Base-by-base conservation (phyloP, 2,888 invertebrate species). In the Epinotia nisella region DNA sequence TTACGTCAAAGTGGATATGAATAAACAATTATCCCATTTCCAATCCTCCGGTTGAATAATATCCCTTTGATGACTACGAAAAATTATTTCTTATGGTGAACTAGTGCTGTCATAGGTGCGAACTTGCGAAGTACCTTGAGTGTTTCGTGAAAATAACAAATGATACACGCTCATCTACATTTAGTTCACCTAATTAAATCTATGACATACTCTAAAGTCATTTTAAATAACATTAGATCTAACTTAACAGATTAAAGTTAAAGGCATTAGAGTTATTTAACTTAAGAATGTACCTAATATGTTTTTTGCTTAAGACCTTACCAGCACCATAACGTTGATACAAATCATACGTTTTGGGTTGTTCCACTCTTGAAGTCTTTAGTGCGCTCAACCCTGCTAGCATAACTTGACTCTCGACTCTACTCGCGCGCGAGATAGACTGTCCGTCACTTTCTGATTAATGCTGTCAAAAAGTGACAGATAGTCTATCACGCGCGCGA, bases 221-320 rank as follows among this genome's bases (percentile, higher is more conserved):
- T 66, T 67, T 60, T 9, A 55, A 66, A 71, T 67, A 61, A 61
- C 19, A 61, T 21, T 72, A 72, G 56, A 58, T 56, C 19, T 69
- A 73, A 59, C 24, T 51, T 62, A 68, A 72, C 49, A 49, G 11
- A 24, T 39, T 69, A 59, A 64, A 56, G 39, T 59, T 67, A 59
- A 17, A 49, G 62, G 41, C 68, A 73, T 51, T 73, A 68, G 61
- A 56, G 39, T 29, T 62, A 49, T 51, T 5, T 45, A 64, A 68
- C 56, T 49, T 71, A 60, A 68, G 62, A 39, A 68, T 39, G 24
- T 70, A 61, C 29, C 64, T 56, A 55, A 66, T 62, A 24, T 21
- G 55, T 69, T 29, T 70, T 58, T 64, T 70, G 58, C 58, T 59
- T 64, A 64, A 41, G 55, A 61, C 59, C 19, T 53, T 29, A 21